Percentiles rank a stretch among this genome's conserved stretches.
Conservation (phyloP, 2,888 invertebrate species). For the Microdon myrmicae region DNA sequence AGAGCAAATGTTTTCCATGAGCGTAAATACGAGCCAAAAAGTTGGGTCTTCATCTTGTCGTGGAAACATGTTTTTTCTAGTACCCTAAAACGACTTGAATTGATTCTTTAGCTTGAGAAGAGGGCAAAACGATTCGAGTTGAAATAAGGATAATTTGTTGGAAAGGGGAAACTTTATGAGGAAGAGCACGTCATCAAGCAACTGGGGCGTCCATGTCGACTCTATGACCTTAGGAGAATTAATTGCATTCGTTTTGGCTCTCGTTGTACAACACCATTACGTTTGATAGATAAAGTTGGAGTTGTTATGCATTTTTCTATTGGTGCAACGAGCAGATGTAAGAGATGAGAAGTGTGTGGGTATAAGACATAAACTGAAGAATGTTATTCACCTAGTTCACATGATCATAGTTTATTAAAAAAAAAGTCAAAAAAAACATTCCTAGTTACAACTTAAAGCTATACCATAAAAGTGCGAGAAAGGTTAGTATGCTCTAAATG, state of each 20-base stretch:
- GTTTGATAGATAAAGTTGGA: slow-evolving; percentile 5
- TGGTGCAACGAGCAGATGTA: no score
- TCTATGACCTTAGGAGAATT: slow-evolving; percentile 14
- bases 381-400: no score
- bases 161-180: neutral
- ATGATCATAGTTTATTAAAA: no score
- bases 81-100: slow-evolving; percentile 4
- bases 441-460: no score
- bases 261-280: slow-evolving; percentile 5
- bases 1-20: slow-evolving; percentile 20
- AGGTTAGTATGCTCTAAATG: no score
- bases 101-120: slow-evolving; percentile 15
- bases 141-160: no score
- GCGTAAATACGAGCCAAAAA: no score
- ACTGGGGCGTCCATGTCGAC: slow-evolving; percentile 7
- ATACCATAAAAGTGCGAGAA: no score
- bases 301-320: neutral
- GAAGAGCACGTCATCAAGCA: slow-evolving; percentile 4
- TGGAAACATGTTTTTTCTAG: slow-evolving; percentile 25
- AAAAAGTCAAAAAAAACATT: no score
- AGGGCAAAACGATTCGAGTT: no score
- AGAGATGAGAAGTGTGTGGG: no score
- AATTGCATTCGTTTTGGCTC: slow-evolving; percentile 23
- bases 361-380: no score
- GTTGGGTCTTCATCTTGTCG: slow-evolving; percentile 14